Evolutionary conservation across 2,888 invertebrate genomes (phyloP), one percentile per base, ranked within the genome.

Genomic region (Thelaira solivaga): DNA sequence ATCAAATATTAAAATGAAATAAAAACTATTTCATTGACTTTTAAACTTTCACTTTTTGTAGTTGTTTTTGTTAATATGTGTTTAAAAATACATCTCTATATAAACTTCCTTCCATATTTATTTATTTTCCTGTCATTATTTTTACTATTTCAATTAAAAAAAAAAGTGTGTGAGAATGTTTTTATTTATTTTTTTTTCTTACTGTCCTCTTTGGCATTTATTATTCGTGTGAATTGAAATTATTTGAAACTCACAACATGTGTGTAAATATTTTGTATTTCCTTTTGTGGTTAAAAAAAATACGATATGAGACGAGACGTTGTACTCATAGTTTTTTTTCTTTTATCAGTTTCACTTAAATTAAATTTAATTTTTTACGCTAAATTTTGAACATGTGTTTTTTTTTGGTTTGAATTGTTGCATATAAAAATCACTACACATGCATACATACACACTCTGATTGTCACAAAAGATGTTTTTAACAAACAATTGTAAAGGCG

Each of bases 221-320:
- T 67, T 62, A 8, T 18, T 69, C 77, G 77, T 78, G 77, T 78
- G 77, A 78, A 78, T 69, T 69, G 20, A 73, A 69, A 69, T 51
- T 59, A 53, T 45, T 51, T 45, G 68, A 74, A 64, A 69, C 69
- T 78, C 74, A 78, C 77, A 78, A 74, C 77, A 78, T 78, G 69
- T 77, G 67, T 78, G 77, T 73, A 69, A 74, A 65, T 24, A 73
- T 59, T 78, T 69, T 62, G n/a, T 57, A 74, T 73, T 78, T 73
- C 69, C 73, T 78, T 77, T 64, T 49, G 65, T 53, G 71, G 43
- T 72, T 59, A 11, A 64, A 68, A 55, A 47, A n/a, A n/a, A n/a
- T n/a, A n/a, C n/a, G n/a, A n/a, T n/a, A n/a, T n/a, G 26, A 59
- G 62, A 62, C 41, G 61, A 67, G 55, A 53, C 22, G 41, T 57